phyloP scores from a whole-genome alignment of 2,888 invertebrate species.

The Thalpophila matura region DNA sequence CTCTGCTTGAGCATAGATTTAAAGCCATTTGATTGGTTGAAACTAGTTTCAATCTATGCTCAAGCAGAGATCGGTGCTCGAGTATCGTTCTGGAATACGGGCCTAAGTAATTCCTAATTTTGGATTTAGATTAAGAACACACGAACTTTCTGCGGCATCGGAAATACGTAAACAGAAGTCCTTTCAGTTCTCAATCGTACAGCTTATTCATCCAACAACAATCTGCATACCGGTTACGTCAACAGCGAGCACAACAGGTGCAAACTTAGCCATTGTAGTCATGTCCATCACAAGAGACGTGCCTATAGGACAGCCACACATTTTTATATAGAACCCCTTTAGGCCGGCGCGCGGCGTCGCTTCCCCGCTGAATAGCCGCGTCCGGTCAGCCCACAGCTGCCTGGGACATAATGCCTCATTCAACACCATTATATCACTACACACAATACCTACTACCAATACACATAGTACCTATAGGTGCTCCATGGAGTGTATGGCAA shows the following conservation, averaged over 20 bases:
- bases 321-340: slow-evolving; percentile 49
- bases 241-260: slow-evolving; percentile 42
- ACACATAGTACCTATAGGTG: slow-evolving; percentile 7
- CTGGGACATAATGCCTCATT: slow-evolving; percentile 55
- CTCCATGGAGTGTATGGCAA: slow-evolving; percentile 18
- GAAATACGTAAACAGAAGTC: not conserved
- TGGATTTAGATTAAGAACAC: too few species aligned
- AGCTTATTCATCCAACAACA: slow-evolving; percentile 22
- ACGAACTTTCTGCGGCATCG: too few species aligned
- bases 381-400: slow-evolving; percentile 53
- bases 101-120: too few species aligned
- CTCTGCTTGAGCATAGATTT: too few species aligned
- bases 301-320: slow-evolving; percentile 7
- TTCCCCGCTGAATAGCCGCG: slow-evolving; percentile 44
- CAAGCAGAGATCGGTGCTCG: too few species aligned
- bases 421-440: slow-evolving; percentile 33
- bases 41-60: too few species aligned
- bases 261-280: slow-evolving; percentile 43
- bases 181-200: slow-evolving; percentile 5
- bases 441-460: slow-evolving; percentile 15
- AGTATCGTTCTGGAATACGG: too few species aligned
- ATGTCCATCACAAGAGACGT: slow-evolving; percentile 33
- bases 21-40: too few species aligned
- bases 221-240: slow-evolving; percentile 17
- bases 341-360: slow-evolving; percentile 21